Base-by-base conservation (phyloP, 1,140 invertebrate genomes). In the Cherax quadricarinatus region DNA sequence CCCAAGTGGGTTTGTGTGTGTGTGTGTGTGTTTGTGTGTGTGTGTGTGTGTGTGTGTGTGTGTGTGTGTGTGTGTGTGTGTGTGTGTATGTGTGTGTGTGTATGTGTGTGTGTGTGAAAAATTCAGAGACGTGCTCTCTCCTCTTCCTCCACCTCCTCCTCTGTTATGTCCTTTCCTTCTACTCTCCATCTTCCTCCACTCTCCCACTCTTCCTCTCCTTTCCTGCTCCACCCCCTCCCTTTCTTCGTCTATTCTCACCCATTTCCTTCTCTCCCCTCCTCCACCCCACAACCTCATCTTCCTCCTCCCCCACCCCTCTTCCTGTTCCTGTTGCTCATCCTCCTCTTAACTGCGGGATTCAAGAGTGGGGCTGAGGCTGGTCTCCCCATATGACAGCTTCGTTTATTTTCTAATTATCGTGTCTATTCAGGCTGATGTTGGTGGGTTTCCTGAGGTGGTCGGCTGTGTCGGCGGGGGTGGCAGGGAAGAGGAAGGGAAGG, bases 41-140 rank as follows among this genome's bases (percentile, higher is more conserved):
- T n/a, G n/a, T n/a, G n/a, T n/a, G n/a, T n/a, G n/a, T n/a, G n/a
- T n/a, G 53, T 83, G 5, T 83, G 53, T 51, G 21, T 83, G 53
- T 49, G 53, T 83, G 53, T 83, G 53, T 83, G 53, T 83, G 53
- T 83, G 53, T 83, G 53, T 83, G 53, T 83, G 53, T 83, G 81
- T 83, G 81, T 83, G n/a, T n/a, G n/a, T n/a, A 48, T 30, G 41
- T 83, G 81, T 83, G 81, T 83, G 41, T 48, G 41, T 83, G n/a
- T n/a, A n/a, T n/a, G n/a, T n/a, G n/a, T n/a, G n/a, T n/a, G n/a
- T n/a, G n/a, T n/a, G n/a, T n/a, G n/a, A n/a, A n/a, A n/a, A n/a
- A n/a, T n/a, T n/a, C 41, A 41, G 30, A 41, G 0, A 41, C 30
- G 57, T 16, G 16, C 57, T 16, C 16, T 60, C 57, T 9, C 57